Conservation (phyloP, 2,113 vertebrate genomes). For the Eulemur rufifrons region DNA sequence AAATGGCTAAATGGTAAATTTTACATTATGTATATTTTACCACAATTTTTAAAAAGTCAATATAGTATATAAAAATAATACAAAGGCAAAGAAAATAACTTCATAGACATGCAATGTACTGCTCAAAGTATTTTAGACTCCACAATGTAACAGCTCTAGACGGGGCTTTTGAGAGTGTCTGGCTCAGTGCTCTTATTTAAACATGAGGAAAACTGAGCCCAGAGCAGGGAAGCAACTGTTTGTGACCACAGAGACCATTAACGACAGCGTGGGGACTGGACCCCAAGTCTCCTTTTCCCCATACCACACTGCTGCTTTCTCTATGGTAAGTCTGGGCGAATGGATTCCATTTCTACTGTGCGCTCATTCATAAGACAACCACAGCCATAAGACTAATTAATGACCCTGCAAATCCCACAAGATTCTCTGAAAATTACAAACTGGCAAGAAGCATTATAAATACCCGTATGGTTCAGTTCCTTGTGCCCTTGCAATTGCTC, state of each 20-base stretch:
- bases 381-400: conserved; percentile 6
- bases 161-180: background rate
- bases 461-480: background rate
- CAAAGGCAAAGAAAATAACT: background rate
- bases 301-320: background rate
- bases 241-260: background rate
- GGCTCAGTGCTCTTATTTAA: background rate
- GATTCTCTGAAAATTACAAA: conserved; percentile 52
- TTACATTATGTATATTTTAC: background rate
- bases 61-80: background rate
- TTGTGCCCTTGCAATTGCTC: background rate
- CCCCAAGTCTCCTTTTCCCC: background rate
- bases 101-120: background rate
- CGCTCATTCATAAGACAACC: background rate
- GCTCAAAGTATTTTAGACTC: background rate
- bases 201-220: background rate
- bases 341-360: conserved; percentile 26
- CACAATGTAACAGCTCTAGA: background rate
- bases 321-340: background rate
- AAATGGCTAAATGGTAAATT: background rate
- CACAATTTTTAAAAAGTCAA: background rate
- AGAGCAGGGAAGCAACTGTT: background rate
- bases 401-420: conserved; percentile 23
- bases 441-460: conserved; percentile 46
- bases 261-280: background rate